Percentiles rank a stretch among this genome's conserved stretches.
These are phyloP conservation scores for Alces alces DNA, from an alignment of 2,113 vertebrate genomes.

Conservation along the genomic window DNA sequence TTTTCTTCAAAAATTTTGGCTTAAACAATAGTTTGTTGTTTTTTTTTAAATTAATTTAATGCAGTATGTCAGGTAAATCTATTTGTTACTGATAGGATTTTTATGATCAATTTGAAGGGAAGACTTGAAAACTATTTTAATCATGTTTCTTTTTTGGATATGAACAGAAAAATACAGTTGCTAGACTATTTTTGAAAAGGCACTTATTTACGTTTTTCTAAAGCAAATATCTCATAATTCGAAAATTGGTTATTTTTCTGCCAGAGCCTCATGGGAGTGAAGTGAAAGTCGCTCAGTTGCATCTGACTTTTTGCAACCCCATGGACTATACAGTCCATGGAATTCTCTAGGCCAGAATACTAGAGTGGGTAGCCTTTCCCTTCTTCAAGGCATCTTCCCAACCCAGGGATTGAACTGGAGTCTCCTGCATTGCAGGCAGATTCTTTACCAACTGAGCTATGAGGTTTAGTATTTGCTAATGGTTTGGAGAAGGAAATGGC, in stretches of 20 bases:
- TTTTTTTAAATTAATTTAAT: constrained; percentile 62
- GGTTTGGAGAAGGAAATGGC: background rate
- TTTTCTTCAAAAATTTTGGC: constrained; percentile 58
- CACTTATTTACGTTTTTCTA: constrained; percentile 24
- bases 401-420: background rate
- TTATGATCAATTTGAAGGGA: constrained; percentile 39
- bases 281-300: background rate
- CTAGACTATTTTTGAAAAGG: constrained; percentile 26
- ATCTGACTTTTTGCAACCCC: background rate
- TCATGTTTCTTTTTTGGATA: constrained; percentile 24
- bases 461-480: background rate
- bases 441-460: background rate
- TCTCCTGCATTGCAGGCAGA: background rate
- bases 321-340: background rate
- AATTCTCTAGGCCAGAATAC: background rate
- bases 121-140: constrained; percentile 10
- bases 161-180: constrained; percentile 36
- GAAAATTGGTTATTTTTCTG: constrained; percentile 34
- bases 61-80: constrained; percentile 64
- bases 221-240: constrained; percentile 23
- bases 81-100: constrained; percentile 65
- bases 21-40: constrained; percentile 44
- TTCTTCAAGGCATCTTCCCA: background rate
- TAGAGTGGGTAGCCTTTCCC: background rate
- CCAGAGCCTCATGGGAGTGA: background rate